These are phyloP conservation scores for Neolamprologus falcicula DNA, from an alignment of 2,113 vertebrate species.

Conservation along the genomic window DNA sequence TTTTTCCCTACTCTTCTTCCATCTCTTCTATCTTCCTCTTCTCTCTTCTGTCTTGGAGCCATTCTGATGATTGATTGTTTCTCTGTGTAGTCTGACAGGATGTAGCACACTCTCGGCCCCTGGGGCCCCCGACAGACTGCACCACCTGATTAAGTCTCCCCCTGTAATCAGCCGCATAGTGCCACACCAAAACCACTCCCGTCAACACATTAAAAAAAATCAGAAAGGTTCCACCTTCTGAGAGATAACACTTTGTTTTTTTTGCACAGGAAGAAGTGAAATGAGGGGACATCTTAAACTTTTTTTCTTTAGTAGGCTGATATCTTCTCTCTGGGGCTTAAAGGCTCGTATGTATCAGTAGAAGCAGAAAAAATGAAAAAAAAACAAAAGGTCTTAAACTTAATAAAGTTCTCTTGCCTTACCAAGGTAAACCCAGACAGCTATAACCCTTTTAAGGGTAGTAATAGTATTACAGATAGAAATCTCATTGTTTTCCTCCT, in stretches of 20 bases:
- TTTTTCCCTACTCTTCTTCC: constrained; percentile 25
- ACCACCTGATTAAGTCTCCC: constrained; percentile 87
- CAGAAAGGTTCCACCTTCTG: constrained; percentile 58
- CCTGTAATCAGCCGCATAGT: constrained; percentile 83
- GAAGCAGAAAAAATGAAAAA: constrained; percentile 57
- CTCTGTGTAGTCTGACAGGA: constrained; percentile 82
- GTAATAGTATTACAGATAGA: constrained; percentile 70
- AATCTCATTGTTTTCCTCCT: constrained; percentile 63
- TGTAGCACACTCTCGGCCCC: constrained; percentile 85
- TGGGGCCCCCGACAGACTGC: constrained; percentile 78
- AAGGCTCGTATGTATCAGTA: constrained; percentile 66
- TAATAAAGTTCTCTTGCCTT: constrained; percentile 72
- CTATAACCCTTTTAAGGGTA: constrained; percentile 60
- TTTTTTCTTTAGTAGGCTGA: constrained; percentile 22
- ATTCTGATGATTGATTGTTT: constrained; percentile 94
- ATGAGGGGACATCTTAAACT: constrained; percentile 28
- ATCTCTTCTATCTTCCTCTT: constrained; percentile 41
- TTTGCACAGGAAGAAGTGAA: constrained; percentile 16
- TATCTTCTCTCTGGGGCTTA: constrained; percentile 63
- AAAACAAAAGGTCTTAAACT: constrained; percentile 59
- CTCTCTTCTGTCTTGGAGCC: constrained; percentile 59
- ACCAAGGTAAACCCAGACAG: constrained; percentile 60
- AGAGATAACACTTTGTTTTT: constrained; percentile 66
- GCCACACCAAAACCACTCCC: constrained; percentile 54
- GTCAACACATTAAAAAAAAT: constrained; percentile 54